These are phyloP conservation scores for Aphelinus certus DNA, from an alignment of 1,140 invertebrate genomes.

Conservation along the genomic window DNA sequence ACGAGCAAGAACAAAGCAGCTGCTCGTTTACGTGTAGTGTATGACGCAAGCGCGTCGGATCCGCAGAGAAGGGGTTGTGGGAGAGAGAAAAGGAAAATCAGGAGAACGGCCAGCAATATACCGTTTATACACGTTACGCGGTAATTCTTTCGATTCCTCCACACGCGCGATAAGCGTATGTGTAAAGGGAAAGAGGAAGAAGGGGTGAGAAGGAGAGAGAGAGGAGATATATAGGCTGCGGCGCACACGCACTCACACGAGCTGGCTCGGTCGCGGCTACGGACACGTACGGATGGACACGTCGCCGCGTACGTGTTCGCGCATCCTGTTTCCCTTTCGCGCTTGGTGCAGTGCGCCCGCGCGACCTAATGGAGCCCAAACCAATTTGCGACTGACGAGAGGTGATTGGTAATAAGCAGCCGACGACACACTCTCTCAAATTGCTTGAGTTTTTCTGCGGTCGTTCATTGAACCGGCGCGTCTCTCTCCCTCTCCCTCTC, in stretches of 20 bases:
- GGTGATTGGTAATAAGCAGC: constrained; percentile 63
- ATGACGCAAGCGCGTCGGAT: constrained; percentile 10
- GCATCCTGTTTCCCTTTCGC: neutral
- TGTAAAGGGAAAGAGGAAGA: no score
- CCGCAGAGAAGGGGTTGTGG: no score
- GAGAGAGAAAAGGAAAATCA: no score
- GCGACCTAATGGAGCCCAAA: no score
- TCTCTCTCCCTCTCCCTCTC: constrained; percentile 36
- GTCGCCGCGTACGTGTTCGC: constrained; percentile 15
- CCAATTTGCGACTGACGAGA: constrained; percentile 65
- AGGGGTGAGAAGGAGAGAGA: no score
- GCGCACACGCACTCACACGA: neutral
- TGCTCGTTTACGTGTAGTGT: neutral
- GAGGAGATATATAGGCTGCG: constrained; percentile 6
- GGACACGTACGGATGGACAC: constrained; percentile 35
- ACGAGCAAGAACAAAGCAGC: constrained; percentile 7
- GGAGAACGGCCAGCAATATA: constrained; percentile 26
- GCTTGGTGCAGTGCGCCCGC: no score
- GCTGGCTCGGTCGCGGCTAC: constrained; percentile 1
- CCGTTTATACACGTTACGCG: constrained; percentile 30
- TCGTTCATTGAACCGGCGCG: constrained; percentile 53
- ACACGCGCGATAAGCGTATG: no score
- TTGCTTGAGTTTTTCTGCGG: constrained; percentile 63
- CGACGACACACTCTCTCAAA: constrained; percentile 60
- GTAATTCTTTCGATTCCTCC: constrained; percentile 35